phyloP scores from a whole-genome alignment of 2,888 invertebrate genomes.

The Orthonychiurus folsomi region DNA sequence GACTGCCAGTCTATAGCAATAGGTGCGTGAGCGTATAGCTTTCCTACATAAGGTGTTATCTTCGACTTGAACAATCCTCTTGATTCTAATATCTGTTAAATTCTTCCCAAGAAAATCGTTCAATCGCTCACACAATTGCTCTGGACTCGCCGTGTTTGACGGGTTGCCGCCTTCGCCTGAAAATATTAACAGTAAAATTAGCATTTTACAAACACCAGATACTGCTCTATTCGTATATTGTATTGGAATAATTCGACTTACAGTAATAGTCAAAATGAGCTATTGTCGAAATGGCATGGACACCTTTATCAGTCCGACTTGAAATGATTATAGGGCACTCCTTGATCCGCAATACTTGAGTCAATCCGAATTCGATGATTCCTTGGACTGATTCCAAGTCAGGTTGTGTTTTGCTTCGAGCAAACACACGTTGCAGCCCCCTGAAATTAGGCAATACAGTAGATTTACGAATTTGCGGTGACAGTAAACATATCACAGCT shows the following conservation, averaged over 20 bases:
- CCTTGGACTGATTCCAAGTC: conserved; percentile 32
- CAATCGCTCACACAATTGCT: conserved; percentile 25
- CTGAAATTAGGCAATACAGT: conserved; percentile 21
- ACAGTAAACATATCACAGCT: not conserved
- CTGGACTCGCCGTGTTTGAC: conserved; percentile 18
- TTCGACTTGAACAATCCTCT: conserved; percentile 31
- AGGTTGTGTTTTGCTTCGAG: not conserved
- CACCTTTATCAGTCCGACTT: conserved; percentile 34
- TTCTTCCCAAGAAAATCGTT: conserved; percentile 30
- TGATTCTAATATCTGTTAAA: conserved; percentile 29
- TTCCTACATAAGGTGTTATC: conserved; percentile 20
- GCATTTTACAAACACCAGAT: not conserved
- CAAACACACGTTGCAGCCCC: conserved; percentile 23
- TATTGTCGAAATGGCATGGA: conserved; percentile 30
- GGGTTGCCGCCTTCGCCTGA: not conserved
- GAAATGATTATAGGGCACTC: conserved; percentile 14
- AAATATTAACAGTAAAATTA: not conserved
- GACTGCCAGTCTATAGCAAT: conserved; percentile 32
- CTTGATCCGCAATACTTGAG: conserved; percentile 16
- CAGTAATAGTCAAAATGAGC: conserved; percentile 25
- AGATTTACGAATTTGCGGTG: not conserved
- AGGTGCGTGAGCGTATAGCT: conserved; percentile 26
- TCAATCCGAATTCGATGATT: conserved; percentile 28
- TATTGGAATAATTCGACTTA: conserved; percentile 4
- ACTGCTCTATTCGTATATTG: not conserved